Evolutionary conservation across 2,113 vertebrate species (phyloP).

Genomic region (Copsychus sechellarum): DNA sequence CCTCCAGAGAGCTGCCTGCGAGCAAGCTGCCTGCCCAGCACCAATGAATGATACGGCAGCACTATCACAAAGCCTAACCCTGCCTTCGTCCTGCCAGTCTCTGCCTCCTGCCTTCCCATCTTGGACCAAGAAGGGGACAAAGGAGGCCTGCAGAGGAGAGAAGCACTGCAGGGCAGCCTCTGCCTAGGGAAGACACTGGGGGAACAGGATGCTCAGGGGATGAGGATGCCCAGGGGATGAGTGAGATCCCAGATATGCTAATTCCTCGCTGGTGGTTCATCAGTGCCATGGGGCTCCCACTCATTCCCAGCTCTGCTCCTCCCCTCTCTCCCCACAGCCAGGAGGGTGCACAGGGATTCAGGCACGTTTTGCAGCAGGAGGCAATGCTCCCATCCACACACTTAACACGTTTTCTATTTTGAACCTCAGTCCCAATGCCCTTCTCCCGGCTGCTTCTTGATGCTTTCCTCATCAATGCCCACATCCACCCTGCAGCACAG

Average conservation of each 20-base stretch:
- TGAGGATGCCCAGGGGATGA: accelerated
- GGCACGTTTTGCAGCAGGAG: neutral
- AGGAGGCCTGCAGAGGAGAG: neutral
- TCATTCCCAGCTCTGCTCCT: neutral
- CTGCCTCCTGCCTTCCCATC: neutral
- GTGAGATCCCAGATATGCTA: accelerated
- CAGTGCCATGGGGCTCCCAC: accelerated
- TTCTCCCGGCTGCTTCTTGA: neutral
- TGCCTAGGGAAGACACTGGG: neutral
- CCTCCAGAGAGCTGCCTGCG: neutral
- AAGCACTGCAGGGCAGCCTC: neutral
- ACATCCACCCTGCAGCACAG: neutral
- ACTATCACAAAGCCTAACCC: neutral
- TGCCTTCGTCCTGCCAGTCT: neutral
- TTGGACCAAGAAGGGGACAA: neutral
- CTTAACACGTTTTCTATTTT: neutral
- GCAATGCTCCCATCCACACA: neutral
- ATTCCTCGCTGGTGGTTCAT: neutral
- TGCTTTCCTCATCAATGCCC: neutral
- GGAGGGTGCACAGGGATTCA: neutral
- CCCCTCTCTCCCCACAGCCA: neutral
- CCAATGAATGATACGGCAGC: accelerated
- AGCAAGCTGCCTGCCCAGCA: neutral
- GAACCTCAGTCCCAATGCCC: neutral
- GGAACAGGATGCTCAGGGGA: neutral